These are phyloP conservation scores for Megaustenia siamemsis DNA, from an alignment of 2,888 invertebrate genomes.

Conservation along the genomic window DNA sequence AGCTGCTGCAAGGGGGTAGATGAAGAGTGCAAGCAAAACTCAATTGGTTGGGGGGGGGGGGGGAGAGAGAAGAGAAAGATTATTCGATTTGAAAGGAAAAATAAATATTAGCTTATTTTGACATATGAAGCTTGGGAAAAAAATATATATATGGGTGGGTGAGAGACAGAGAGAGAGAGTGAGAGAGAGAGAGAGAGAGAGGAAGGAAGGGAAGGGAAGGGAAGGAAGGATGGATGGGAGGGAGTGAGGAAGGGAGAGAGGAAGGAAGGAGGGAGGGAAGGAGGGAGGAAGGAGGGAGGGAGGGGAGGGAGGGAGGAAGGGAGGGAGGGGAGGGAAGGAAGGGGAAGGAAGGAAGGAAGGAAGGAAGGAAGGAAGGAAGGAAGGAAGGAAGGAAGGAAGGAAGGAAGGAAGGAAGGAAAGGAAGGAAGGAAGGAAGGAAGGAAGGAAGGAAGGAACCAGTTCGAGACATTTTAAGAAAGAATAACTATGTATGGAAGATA, in stretches of 20 bases:
- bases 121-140: too few relatives aligned
- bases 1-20: too few relatives aligned
- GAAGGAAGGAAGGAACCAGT: background rate
- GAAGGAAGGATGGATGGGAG: background rate
- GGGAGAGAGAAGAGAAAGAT: too few relatives aligned
- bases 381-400: background rate
- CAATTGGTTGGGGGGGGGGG: too few relatives aligned
- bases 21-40: too few relatives aligned
- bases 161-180: slow-evolving; percentile 36
- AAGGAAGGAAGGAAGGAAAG: background rate
- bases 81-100: too few relatives aligned
- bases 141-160: too few relatives aligned
- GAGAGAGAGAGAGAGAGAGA: slow-evolving; percentile 1
- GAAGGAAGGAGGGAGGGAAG: slow-evolving; percentile 10
- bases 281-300: slow-evolving; percentile 23
- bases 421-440: background rate
- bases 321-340: background rate
- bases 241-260: background rate
- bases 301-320: slow-evolving; percentile 28
- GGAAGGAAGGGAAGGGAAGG: background rate
- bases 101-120: too few relatives aligned
- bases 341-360: background rate
- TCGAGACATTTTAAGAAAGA: too few relatives aligned
- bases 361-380: slow-evolving; percentile 22
- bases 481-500: too few relatives aligned